Percentiles rank a stretch among this genome's conserved stretches.
Conservation (phyloP, 2,113 vertebrate species). For the Vimba vimba region DNA sequence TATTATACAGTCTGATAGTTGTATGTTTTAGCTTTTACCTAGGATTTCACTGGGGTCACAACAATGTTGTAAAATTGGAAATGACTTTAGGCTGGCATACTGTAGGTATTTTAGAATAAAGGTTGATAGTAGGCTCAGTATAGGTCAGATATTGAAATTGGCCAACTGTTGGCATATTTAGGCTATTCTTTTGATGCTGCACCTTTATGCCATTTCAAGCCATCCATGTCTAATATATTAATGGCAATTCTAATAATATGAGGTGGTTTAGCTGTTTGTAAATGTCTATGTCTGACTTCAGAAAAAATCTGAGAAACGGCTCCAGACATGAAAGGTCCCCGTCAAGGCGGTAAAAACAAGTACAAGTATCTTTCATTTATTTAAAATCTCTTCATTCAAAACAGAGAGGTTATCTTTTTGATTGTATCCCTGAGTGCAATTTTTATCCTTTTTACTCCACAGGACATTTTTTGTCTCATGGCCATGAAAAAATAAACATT, state of each 20-base stretch:
- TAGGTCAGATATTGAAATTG: not conserved
- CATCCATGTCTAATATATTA: not conserved
- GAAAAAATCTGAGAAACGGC: conserved; percentile 31
- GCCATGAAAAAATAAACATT: conserved; percentile 37
- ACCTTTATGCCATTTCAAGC: not conserved
- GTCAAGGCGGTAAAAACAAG: conserved; percentile 14
- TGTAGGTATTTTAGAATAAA: not conserved
- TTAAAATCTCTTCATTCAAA: conserved; percentile 47
- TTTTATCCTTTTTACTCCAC: conserved; percentile 1
- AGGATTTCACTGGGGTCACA: not conserved
- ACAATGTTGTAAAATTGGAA: not conserved
- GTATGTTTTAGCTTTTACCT: not conserved
- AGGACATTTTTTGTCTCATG: conserved; percentile 4
- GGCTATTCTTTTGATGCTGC: not conserved
- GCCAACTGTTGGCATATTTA: not conserved
- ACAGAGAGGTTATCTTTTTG: conserved; percentile 47
- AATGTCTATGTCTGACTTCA: not conserved
- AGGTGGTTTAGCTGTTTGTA: conserved; percentile 6
- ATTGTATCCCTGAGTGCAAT: conserved; percentile 37
- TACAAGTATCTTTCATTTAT: conserved; percentile 51
- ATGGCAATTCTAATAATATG: conserved; percentile 21
- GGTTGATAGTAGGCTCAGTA: not conserved
- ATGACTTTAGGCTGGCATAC: not conserved
- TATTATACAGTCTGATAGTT: not conserved
- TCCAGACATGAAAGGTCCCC: conserved; percentile 52